Percentiles rank a stretch among this genome's conserved stretches.
Evolutionary conservation across 2,113 vertebrate genomes (phyloP).

Genomic region (Mustela lutreola): DNA sequence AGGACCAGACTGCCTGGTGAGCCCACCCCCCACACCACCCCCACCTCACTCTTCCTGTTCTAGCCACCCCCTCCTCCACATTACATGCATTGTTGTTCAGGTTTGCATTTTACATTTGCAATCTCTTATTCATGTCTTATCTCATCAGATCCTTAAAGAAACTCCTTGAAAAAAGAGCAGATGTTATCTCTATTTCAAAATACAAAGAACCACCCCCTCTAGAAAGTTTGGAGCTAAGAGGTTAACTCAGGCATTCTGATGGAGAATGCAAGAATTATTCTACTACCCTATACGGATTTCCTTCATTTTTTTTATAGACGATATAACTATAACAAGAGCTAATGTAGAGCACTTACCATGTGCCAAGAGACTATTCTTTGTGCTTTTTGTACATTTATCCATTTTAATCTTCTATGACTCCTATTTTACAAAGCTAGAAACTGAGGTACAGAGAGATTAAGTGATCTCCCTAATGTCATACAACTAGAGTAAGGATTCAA

Average conservation of each 20-base stretch:
- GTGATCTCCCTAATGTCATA: background rate
- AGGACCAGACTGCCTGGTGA: background rate
- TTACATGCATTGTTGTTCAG: background rate
- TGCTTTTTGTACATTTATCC: background rate
- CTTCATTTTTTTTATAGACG: background rate
- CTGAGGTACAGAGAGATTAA: background rate
- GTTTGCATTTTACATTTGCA: background rate
- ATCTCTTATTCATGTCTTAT: background rate
- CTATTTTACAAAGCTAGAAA: conserved; percentile 14
- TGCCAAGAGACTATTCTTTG: background rate
- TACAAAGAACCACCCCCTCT: background rate
- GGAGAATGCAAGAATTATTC: background rate
- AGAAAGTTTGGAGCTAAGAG: background rate
- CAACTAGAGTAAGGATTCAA: background rate
- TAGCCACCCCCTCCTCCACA: no score
- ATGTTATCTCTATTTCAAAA: background rate
- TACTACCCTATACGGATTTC: background rate
- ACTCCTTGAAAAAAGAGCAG: background rate
- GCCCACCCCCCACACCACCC: no score
- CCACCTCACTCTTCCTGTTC: background rate
- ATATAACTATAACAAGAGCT: background rate
- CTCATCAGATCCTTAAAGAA: background rate
- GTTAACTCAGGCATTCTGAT: background rate
- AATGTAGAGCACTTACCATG: background rate
- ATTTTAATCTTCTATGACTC: background rate